Evolutionary conservation across 2,888 invertebrate genomes (phyloP).

Genomic region (Bimastos eiseni): DNA sequence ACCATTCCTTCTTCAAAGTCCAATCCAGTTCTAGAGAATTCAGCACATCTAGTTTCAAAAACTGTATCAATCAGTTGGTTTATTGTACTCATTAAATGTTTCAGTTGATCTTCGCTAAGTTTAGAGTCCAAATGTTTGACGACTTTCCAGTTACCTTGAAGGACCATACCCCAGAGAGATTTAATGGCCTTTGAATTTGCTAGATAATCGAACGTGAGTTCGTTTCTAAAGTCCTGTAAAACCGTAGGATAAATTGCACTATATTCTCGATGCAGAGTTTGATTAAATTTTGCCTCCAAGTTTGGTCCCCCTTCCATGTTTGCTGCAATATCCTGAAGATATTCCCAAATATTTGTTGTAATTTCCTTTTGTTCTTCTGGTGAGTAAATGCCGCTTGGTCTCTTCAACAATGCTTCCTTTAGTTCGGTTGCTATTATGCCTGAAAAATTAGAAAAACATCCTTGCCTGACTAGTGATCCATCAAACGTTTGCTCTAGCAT

Average conservation of each 20-base stretch:
- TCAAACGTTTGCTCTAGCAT: not conserved
- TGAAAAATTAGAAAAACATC: not conserved
- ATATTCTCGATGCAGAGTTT: not conserved
- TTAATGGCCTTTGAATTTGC: not conserved
- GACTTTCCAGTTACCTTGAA: too few species aligned
- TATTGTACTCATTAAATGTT: not conserved
- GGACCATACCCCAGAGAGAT: not conserved
- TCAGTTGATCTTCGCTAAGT: not conserved
- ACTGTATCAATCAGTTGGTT: not conserved
- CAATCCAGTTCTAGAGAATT: not conserved
- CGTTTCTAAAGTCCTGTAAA: not conserved
- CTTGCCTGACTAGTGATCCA: not conserved
- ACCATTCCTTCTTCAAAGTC: constrained; percentile 21
- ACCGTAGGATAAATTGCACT: not conserved
- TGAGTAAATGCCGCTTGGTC: constrained; percentile 10
- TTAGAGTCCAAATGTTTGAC: not conserved
- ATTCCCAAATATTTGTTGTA: not conserved
- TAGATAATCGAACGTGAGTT: not conserved
- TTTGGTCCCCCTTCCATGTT: not conserved
- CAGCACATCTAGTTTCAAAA: not conserved
- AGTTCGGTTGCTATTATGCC: not conserved
- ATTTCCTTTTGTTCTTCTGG: not conserved
- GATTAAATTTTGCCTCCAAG: not conserved
- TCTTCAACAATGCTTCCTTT: not conserved
- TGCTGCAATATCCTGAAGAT: not conserved